Base-by-base conservation (phyloP, 2,797 vertebrate genomes). In the Pipistrellus pipistrellus region DNA sequence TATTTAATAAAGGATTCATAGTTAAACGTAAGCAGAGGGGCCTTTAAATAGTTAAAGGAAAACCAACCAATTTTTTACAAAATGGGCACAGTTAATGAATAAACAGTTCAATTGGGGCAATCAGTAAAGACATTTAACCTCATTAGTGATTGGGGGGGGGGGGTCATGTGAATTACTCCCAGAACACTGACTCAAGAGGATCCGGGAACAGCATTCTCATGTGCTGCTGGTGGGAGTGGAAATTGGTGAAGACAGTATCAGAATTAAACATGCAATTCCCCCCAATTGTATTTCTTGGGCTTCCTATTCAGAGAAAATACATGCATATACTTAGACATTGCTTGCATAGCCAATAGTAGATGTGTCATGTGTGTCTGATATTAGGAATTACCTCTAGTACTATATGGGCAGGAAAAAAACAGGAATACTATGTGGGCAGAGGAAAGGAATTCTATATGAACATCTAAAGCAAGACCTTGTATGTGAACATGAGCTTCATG, bases 81-180 rank as follows among this genome's bases (percentile, higher is more conserved):
- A 64, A 89, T 44, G 57, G 35, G 13, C 27, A 68, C 64, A 85
- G 20, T 13, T 57, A 66, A 85, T 44, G 17, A 75, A 85, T 85
- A 81, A 92, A 82, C n/a, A 72, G 51, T 75, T 73, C 17, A 81
- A 1, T 72, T 20, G 59, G 27, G 27, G 59, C 12, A 30, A 30
- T 30, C 32, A n/a, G 32, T 75, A 35, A 81, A 95, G 35, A 59
- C 75, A 27, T 75, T 78, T 93, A 90, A 82, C 69, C 7, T 82
- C 51, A 35, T 62, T 75, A 85, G 46, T 80, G 68, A 81, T 23
- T 81, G 81, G 48, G 21, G 35, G 48, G 21, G 35, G 35, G 38
- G 38, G 41, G 15, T 59, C n/a, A 80, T 81, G n/a, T 32, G 57
- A 80, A 25, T 80, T 88, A 57, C 32, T 51, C 23, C 48, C 35